A percentile compares a stretch with the other conserved stretches of the same genome.
Conservation (phyloP, 2,888 invertebrate genomes). For the Gymnocheta viridis region DNA sequence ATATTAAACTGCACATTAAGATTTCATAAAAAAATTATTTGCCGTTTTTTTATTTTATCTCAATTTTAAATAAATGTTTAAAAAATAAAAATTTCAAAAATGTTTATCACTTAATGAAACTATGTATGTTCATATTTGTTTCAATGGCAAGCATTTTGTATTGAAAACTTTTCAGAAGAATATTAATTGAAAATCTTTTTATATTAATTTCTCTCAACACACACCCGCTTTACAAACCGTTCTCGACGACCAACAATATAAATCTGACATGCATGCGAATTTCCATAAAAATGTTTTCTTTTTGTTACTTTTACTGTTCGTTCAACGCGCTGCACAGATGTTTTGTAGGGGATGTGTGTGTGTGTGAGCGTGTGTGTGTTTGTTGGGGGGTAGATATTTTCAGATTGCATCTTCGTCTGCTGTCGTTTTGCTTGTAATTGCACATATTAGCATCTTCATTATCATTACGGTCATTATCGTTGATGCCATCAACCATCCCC, state of each 20-base stretch:
- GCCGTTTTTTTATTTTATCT: neutral
- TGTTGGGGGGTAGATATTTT: neutral
- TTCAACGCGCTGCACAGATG: constrained; percentile 59
- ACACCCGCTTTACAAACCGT: constrained; percentile 61
- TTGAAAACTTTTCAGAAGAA: neutral
- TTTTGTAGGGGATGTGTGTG: neutral
- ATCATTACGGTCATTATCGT: constrained; percentile 19
- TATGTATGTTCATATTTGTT: neutral
- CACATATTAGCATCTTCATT: constrained; percentile 47
- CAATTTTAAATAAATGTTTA: neutral
- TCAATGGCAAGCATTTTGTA: neutral
- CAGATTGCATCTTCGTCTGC: constrained; percentile 62
- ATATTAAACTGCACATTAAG: constrained; percentile 39
- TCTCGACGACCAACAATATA: constrained; percentile 61
- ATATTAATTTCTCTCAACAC: constrained; percentile 2
- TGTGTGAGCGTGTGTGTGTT: neutral
- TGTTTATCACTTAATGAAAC: constrained; percentile 10
- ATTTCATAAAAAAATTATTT: neutral
- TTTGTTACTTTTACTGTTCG: constrained; percentile 29
- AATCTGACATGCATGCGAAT: constrained; percentile 69
- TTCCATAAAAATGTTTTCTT: constrained; percentile 55
- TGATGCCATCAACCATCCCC: neutral
- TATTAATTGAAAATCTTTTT: neutral
- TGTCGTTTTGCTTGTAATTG: constrained; percentile 52
- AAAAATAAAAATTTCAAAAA: no score